phyloP scores from a whole-genome alignment of 2,888 invertebrate genomes.

The Scaptomyza reducta region DNA sequence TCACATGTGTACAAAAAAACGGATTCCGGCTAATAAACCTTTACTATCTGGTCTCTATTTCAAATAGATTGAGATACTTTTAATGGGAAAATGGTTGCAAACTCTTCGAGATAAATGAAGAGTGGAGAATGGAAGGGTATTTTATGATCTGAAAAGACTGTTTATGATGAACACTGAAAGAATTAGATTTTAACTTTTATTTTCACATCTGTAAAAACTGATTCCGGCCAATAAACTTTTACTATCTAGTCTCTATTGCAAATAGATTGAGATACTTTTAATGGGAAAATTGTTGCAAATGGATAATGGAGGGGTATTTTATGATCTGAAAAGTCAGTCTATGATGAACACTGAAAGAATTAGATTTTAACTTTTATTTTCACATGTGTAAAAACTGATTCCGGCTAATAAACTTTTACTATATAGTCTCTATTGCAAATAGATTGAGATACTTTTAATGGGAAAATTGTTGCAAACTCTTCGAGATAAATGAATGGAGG shows the following conservation, averaged over 20 bases:
- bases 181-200: no score
- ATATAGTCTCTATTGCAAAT: neutral
- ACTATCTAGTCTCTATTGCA: neutral
- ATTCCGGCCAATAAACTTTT: slow-evolving; percentile 31
- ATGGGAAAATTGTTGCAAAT: neutral
- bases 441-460: neutral
- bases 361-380: no score
- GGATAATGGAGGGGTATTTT: no score
- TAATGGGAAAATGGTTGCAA: neutral
- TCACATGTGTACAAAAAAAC: slow-evolving; percentile 10
- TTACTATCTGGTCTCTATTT: slow-evolving; percentile 12
- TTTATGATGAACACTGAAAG: no score
- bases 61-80: neutral
- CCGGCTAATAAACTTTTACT: slow-evolving; percentile 37
- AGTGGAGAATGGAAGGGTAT: no score
- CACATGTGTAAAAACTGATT: slow-evolving; percentile 9
- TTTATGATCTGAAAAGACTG: no score
- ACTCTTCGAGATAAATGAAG: no score
- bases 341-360: no score
- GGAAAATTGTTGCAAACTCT: neutral
- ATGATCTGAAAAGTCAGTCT: no score
- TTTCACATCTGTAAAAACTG: slow-evolving; percentile 8
- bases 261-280: neutral
- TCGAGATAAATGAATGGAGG: no score
- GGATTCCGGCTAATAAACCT: slow-evolving; percentile 26